These are phyloP conservation scores for Microplitis demolitor DNA, from an alignment of 1,140 invertebrate species.

Conservation along the genomic window DNA sequence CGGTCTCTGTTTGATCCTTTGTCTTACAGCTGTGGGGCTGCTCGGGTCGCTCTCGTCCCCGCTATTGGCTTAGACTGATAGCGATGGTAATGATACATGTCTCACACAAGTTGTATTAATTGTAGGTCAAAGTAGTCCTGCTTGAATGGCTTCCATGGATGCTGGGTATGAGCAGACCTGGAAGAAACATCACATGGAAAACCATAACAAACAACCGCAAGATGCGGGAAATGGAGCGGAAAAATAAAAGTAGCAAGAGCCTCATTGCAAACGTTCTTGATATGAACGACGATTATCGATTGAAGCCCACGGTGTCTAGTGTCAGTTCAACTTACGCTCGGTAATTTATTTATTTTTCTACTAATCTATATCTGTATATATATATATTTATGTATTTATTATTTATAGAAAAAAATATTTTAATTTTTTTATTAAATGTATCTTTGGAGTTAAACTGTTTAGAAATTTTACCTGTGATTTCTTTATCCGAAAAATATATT, in stretches of 20 bases:
- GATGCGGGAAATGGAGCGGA: conserved; percentile 89
- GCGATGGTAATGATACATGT: too few relatives aligned
- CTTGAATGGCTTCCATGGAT: conserved; percentile 97
- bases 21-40: too few relatives aligned
- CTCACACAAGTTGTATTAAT: neutral
- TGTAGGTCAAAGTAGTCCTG: conserved; percentile 88
- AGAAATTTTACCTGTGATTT: too few relatives aligned
- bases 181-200: conserved; percentile 91
- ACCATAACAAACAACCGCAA: conserved; percentile 85
- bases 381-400: too few relatives aligned
- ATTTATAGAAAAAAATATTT: too few relatives aligned
- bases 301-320: conserved; percentile 57
- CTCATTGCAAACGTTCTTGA: conserved; percentile 92
- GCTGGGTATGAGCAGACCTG: conserved; percentile 90
- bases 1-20: too few relatives aligned
- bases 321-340: conserved; percentile 50
- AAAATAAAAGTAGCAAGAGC: conserved; percentile 90
- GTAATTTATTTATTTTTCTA: conserved; percentile 34
- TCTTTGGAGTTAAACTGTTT: too few relatives aligned
- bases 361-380: too few relatives aligned
- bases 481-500: too few relatives aligned
- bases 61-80: too few relatives aligned
- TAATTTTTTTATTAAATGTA: too few relatives aligned
- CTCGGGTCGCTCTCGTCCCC: too few relatives aligned
- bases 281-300: conserved; percentile 92